Evolutionary conservation across 2,113 vertebrate genomes (phyloP).

Genomic region (Anhinga rufa): DNA sequence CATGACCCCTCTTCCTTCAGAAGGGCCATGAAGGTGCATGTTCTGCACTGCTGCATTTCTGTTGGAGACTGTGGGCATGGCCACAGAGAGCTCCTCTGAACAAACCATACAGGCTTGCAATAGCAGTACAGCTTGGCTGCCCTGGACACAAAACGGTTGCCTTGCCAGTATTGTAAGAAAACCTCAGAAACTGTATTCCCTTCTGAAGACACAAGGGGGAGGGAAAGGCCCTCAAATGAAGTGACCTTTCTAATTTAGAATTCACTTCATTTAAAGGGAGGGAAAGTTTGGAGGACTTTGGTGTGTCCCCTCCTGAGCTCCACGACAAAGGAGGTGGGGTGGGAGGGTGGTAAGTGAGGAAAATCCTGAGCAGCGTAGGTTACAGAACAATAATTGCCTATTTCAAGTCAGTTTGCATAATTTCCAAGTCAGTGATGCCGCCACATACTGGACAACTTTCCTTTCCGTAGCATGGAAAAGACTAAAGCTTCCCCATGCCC

Average conservation of each 20-base stretch:
- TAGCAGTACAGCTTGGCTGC: background rate
- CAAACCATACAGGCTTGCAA: background rate
- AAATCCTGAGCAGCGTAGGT: background rate
- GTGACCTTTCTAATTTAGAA: background rate
- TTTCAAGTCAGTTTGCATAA: background rate
- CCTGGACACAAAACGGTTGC: background rate
- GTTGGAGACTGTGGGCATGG: background rate
- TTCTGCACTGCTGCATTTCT: background rate
- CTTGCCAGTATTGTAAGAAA: background rate
- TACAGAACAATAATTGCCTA: background rate
- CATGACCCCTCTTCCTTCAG: background rate
- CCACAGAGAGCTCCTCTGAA: background rate
- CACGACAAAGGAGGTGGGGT: background rate
- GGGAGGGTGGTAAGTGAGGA: background rate
- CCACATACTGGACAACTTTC: background rate
- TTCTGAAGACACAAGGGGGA: background rate
- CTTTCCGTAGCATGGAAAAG: background rate
- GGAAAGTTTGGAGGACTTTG: background rate
- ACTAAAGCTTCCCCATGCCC: background rate
- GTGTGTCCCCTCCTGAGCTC: background rate
- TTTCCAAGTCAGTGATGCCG: background rate
- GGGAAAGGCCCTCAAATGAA: background rate
- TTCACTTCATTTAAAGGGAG: background rate
- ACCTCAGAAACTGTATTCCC: background rate
- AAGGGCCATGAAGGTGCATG: rapidly evolving